Evolutionary conservation across 2,797 vertebrate species (phyloP).

Genomic region (Pangasius krempfi): DNA sequence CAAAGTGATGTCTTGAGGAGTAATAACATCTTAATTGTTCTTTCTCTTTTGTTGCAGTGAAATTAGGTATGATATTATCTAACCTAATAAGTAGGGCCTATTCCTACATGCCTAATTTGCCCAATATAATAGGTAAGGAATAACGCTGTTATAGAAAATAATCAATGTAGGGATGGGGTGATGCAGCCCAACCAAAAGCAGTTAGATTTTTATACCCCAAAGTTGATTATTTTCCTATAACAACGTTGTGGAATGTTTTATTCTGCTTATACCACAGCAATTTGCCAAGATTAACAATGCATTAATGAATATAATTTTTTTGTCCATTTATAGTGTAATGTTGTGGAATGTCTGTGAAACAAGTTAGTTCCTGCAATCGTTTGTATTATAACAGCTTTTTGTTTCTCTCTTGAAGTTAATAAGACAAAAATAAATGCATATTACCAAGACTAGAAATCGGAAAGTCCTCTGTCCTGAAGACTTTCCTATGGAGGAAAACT

Average conservation of each 20-base stretch:
- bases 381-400: not conserved
- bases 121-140: not conserved
- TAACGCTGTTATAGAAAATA: not conserved
- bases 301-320: not conserved
- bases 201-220: not conserved
- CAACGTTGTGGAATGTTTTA: not conserved
- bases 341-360: not conserved
- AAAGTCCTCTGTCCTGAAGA: not conserved
- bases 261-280: not conserved
- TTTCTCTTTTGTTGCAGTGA: not conserved
- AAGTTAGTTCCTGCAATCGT: not conserved
- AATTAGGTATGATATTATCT: not conserved
- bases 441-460: not conserved
- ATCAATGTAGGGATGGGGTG: not conserved
- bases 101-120: not conserved
- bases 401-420: not conserved
- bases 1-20: not conserved
- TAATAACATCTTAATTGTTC: not conserved
- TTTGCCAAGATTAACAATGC: not conserved
- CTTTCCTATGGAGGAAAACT: not conserved
- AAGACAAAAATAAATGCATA: not conserved
- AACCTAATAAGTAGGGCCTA: not conserved
- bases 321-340: not conserved
- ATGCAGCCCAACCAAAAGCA: not conserved
- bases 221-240: not conserved